Evolutionary conservation across 2,888 invertebrate genomes (phyloP), one percentile per base, ranked within the genome.

Genomic region (Troglohyphantes excavatus): DNA sequence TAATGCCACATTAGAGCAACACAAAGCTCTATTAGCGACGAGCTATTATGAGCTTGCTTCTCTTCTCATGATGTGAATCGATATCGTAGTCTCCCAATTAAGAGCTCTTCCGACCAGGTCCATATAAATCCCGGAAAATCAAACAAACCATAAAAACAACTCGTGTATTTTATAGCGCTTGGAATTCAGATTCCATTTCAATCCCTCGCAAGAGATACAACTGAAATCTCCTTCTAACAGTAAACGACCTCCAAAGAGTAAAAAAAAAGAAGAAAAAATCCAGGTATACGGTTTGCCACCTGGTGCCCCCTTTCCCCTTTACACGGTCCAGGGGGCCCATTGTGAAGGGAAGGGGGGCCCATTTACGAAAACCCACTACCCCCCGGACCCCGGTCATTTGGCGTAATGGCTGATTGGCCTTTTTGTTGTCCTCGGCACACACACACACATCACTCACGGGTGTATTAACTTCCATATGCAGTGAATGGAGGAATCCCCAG

Each of bases 391-490:
- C 27, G 89, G 83, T 89, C 89, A 89, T 78, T 89, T 76, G 83
- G 89, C 84, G 84, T 84, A 84, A 90, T 90, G 84, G 46, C 68
- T 78, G 90, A 90, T 90, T 90, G 84, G 78, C 72, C 90, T 90
- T 90, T 90, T 90, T 84, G 90, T 84, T 83, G 73, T 46, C 67
- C 33, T 23, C 70, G 75, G 76, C 68, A 88, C 83, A 89, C 84
- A 88, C 83, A 89, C 84, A 61, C 79, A 75, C 67, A 89, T 82
- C 68, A 75, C 39, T 89, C 88, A 89, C 82, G 65, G 61, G 29
- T 68, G 33, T 61, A 76, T 89, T 89, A 89, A 68, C 88, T 89
- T 75, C 72, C 5, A 33, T 33, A n/a, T n/a, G n/a, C n/a, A n/a
- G n/a, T n/a, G n/a, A n/a, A n/a, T n/a, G n/a, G n/a, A n/a, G n/a